Conservation (phyloP, 2,888 invertebrate genomes). For the Habrosyne pyritoides region DNA sequence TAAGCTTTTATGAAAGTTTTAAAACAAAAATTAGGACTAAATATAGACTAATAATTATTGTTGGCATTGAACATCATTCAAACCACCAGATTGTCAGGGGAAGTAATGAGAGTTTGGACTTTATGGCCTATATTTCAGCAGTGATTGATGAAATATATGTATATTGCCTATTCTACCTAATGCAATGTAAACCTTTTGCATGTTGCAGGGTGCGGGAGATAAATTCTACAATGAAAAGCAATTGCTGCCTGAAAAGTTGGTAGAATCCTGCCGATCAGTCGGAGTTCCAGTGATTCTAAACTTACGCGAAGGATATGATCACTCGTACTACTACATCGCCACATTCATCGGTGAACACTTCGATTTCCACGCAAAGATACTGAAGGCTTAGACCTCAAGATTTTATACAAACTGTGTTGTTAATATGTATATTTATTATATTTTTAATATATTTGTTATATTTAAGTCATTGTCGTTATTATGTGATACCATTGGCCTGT, state of each 20-base stretch:
- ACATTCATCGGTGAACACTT: constrained; percentile 97
- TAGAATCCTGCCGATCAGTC: constrained; percentile 87
- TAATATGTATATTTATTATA: constrained; percentile 36
- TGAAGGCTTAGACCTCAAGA: constrained; percentile 75
- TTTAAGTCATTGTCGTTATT: constrained; percentile 43
- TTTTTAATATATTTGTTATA: constrained; percentile 39
- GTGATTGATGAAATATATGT: neutral
- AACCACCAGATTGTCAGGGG: too few relatives aligned
- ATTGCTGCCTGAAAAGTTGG: constrained; percentile 92
- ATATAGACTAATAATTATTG: too few relatives aligned
- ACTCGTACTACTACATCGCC: constrained; percentile 96
- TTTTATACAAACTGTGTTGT: constrained; percentile 18
- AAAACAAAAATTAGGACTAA: too few relatives aligned
- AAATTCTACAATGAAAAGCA: constrained; percentile 90
- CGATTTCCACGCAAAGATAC: constrained; percentile 92
- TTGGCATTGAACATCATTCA: too few relatives aligned
- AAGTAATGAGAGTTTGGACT: too few relatives aligned
- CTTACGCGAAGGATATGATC: constrained; percentile 94
- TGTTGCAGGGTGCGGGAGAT: constrained; percentile 90
- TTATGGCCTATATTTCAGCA: too few relatives aligned
- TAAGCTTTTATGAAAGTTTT: too few relatives aligned
- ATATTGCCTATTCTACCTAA: neutral
- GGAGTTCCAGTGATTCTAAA: constrained; percentile 88
- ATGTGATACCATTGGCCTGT: neutral
- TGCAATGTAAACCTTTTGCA: constrained; percentile 6